Base-by-base conservation (phyloP, 1,140 invertebrate species). In the Myzus persicae region DNA sequence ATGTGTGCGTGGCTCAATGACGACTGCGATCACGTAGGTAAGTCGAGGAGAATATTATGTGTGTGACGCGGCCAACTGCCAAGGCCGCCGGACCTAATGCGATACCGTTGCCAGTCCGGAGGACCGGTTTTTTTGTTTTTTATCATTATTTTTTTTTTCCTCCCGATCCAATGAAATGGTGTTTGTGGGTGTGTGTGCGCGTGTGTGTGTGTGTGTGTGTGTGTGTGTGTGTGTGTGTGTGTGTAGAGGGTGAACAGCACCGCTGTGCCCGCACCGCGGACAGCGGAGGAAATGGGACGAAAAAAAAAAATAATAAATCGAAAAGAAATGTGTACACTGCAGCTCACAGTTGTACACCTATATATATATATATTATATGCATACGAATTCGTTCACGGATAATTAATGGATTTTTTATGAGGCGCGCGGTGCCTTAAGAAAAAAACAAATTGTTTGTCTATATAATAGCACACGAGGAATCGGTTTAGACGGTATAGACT, bases 381-480 rank as follows among this genome's bases (percentile, higher is more conserved):
- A 88, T 44, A 88, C 87, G 46, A 88, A 48, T 48, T 88, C 44
- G 46, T 90, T 31, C 48, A 40, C 24, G 24, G 51, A 59, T 90
- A 90, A 90, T 90, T 90, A 90, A 89, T 89, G 36, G 48, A 31
- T 40, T 90, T 90, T 90, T 90, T 90, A 59, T 44, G 36, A 90
- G n/a, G 20, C 42, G 11, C 14, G 85, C 31, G 26, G 31, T 46
- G n/a, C 18, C n/a, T 36, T 38, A 40, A 90, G 26, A 38, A 54
- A 54, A n/a, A 90, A 54, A 40, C 36, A 90, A 90, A 90, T 40
- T 42, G 24, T 90, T 59, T 7, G 48, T 54, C 20, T n/a, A 18
- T 6, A 48, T 48, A 48, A n/a, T 22, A 48, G 48, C 48, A 24
- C 46, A 40, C 48, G 38, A 59, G 11, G 54, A 59, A 44, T 59